Percentiles rank a stretch among this genome's conserved stretches.
These are phyloP conservation scores for Psococerastis gibbosa DNA, from an alignment of 2,888 invertebrate species.

Conservation along the genomic window DNA sequence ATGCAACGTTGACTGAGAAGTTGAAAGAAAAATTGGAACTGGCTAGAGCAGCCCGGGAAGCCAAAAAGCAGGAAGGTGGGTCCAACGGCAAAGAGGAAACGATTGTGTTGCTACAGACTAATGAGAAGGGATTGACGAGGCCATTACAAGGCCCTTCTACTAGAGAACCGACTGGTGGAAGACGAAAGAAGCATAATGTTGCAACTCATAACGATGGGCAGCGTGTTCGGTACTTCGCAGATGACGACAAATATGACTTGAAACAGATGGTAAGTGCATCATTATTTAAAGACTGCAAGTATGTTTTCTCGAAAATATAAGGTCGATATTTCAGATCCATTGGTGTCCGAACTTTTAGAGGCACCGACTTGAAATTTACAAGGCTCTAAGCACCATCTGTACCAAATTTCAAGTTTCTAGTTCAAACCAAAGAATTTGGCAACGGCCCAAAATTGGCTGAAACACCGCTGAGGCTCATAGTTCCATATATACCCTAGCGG, in stretches of 20 bases:
- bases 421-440: too few relatives aligned
- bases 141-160: constrained; percentile 33
- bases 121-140: constrained; percentile 43
- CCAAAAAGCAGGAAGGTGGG: constrained; percentile 16
- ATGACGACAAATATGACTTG: constrained; percentile 75
- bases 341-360: too few relatives aligned
- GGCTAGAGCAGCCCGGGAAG: constrained; percentile 35
- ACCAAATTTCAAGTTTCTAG: too few relatives aligned
- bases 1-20: constrained; percentile 43
- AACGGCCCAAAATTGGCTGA: too few relatives aligned
- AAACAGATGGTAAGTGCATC: constrained; percentile 49
- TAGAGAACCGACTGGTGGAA: constrained; percentile 24
- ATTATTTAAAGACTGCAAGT: too few relatives aligned
- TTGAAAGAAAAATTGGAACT: constrained; percentile 54
- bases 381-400: too few relatives aligned
- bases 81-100: constrained; percentile 26
- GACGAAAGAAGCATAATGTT: constrained; percentile 32
- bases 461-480: too few relatives aligned
- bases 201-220: constrained; percentile 51
- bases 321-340: too few relatives aligned
- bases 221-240: constrained; percentile 65
- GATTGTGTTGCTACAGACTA: constrained; percentile 48
- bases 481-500: too few relatives aligned
- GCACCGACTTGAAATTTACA: too few relatives aligned
- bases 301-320: too few relatives aligned